Percentiles rank a stretch among this genome's conserved stretches.
phyloP scores from a whole-genome alignment of 2,888 invertebrate species.

The Cynaeus angustus region DNA sequence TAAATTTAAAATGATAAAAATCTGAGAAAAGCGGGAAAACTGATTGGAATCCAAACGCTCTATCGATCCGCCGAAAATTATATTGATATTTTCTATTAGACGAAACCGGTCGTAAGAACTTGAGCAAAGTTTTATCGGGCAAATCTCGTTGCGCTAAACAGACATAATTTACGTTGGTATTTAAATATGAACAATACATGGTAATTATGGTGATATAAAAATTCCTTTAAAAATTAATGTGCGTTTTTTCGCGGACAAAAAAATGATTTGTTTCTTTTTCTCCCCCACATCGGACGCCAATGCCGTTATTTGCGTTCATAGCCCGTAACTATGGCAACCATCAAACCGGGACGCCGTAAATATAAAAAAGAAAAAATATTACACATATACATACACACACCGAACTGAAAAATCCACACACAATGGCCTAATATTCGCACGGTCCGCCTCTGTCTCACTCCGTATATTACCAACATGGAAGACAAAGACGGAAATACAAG shows the following conservation, averaged over 20 bases:
- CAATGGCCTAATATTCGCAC: slow-evolving; percentile 63
- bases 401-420: slow-evolving; percentile 63
- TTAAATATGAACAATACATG: too few relatives aligned
- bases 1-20: background rate
- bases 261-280: background rate
- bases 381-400: slow-evolving; percentile 55
- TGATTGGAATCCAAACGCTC: too few relatives aligned
- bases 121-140: too few relatives aligned
- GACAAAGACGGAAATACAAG: slow-evolving; percentile 58
- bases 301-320: slow-evolving; percentile 69
- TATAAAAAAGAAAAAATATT: slow-evolving; percentile 62
- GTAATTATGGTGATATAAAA: too few relatives aligned
- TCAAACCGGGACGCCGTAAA: slow-evolving; percentile 70
- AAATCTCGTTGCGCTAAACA: too few relatives aligned
- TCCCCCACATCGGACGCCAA: slow-evolving; percentile 25
- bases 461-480: slow-evolving; percentile 39
- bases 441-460: slow-evolving; percentile 50
- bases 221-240: too few relatives aligned
- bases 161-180: too few relatives aligned
- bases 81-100: too few relatives aligned
- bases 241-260: background rate
- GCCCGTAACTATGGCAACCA: slow-evolving; percentile 69
- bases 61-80: too few relatives aligned
- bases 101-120: too few relatives aligned
- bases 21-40: background rate